Base-by-base conservation (phyloP, 2,113 vertebrate genomes). In the Nothocercus julius region DNA sequence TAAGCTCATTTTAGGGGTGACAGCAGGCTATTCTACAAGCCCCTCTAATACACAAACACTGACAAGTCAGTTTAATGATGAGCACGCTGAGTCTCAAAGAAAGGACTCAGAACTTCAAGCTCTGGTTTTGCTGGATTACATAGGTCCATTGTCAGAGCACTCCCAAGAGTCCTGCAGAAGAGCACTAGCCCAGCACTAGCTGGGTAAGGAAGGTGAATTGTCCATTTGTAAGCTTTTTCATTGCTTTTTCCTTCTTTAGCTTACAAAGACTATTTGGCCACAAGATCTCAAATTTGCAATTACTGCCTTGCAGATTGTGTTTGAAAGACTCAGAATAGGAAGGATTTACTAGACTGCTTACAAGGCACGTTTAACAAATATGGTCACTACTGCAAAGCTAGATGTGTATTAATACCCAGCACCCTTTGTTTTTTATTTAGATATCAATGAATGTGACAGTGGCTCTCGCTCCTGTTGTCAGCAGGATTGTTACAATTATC, bases 401-500 rank as follows among this genome's bases (percentile, higher is more conserved):
- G 34, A 7, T 2, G 20, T 13, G 45, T 1, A 1, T 14, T 80
- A 58, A 90, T 38, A 45, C 2, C 54, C 75, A 13, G 15, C 4
- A 2, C 49, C n/a, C 61, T 89, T 67, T 69, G 64, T 15, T 85
- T 82, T 40, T 96, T 91, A 11, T 85, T 53, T 93, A 99, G 99
- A 99, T 38, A 54, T 98, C 8, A 98, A 99, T 1, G 99, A 99
- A 90, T 99, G 99, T 45, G 94, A 86, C 22, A 95, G 90, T 0
- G 96, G 95, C 3, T 91, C 97, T 32, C 98, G 98, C 25, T 58
- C 28, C 54, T 99, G 99, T 66, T 99, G 99, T 88, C 98, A 98
- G 92, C 99, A 99, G 85, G 98, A 98, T 68, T 99, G 99, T 49
- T 98, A 97, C 97, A 99, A 99, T 88, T 99, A 98, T 34, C 98